These are phyloP conservation scores for Dasypogon diadema DNA, from an alignment of 2,888 invertebrate species.

Conservation along the genomic window DNA sequence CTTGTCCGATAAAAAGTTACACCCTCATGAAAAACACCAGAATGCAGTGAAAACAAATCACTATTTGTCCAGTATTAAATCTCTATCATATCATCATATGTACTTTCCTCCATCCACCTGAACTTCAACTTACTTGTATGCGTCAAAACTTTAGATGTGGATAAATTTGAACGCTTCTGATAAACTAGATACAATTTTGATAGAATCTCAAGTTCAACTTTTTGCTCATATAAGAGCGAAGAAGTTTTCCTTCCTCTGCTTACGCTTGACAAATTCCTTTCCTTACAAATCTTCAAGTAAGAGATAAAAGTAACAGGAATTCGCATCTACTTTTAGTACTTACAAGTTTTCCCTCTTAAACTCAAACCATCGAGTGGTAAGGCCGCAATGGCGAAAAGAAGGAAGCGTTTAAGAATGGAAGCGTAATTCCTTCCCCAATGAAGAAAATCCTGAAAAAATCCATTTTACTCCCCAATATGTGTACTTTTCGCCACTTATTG, in stretches of 20 bases:
- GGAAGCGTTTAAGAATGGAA: neutral
- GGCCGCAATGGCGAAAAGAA: neutral
- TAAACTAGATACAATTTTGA: no score
- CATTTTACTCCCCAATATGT: conserved; percentile 49
- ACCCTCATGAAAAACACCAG: no score
- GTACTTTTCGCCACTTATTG: conserved; percentile 43
- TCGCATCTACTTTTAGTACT: conserved; percentile 23
- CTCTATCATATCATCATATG: no score
- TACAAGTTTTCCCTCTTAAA: conserved; percentile 48
- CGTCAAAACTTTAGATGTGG: no score
- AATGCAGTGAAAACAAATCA: no score
- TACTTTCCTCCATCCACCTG: no score
- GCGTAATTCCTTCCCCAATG: conserved; percentile 3
- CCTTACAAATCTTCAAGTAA: conserved; percentile 7
- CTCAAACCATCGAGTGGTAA: conserved; percentile 1
- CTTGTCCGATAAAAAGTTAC: no score
- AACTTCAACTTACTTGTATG: no score
- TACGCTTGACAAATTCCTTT: conserved; percentile 10
- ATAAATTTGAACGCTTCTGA: no score
- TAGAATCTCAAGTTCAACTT: no score
- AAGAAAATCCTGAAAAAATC: conserved; percentile 51
- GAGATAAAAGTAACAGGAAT: conserved; percentile 21
- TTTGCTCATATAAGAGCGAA: neutral
- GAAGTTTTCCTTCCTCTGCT: neutral
- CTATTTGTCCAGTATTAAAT: no score